Evolutionary conservation across 2,888 invertebrate species (phyloP).

Genomic region (Campoletis raptor): DNA sequence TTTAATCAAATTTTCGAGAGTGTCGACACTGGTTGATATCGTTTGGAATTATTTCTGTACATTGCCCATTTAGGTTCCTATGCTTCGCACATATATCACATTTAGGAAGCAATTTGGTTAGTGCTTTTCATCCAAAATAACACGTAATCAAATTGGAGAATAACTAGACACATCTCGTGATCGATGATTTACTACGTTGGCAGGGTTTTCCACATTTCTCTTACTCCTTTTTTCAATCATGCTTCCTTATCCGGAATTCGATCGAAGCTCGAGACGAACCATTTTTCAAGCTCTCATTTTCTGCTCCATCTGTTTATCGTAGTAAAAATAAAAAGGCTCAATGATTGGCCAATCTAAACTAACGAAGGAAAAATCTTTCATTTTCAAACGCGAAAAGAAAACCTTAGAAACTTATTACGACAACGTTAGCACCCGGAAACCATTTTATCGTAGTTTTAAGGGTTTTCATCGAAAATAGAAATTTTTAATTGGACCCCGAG

Average conservation of each 20-base stretch:
- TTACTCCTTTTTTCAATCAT: slow-evolving; percentile 57
- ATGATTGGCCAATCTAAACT: slow-evolving; percentile 13
- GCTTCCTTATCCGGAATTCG: slow-evolving; percentile 55
- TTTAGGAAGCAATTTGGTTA: slow-evolving; percentile 3
- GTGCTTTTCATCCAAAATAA: slow-evolving; percentile 40
- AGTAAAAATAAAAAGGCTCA: not conserved
- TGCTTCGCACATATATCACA: not conserved
- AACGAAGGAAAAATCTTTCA: slow-evolving; percentile 10
- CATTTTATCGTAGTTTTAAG: not conserved
- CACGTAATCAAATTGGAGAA: slow-evolving; percentile 31
- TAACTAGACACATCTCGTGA: slow-evolving; percentile 35
- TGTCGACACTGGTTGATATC: not conserved
- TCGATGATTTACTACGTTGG: slow-evolving; percentile 34
- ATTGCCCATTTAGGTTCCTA: not conserved
- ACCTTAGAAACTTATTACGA: not conserved
- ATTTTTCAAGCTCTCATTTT: slow-evolving; percentile 7
- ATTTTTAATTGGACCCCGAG: not conserved
- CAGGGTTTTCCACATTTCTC: slow-evolving; percentile 14
- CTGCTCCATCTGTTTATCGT: slow-evolving; percentile 13
- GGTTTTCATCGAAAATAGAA: not conserved
- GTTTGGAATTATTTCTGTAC: slow-evolving; percentile 2
- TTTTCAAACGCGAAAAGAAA: not conserved
- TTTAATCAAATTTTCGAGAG: not conserved
- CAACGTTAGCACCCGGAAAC: not conserved
- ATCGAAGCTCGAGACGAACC: slow-evolving; percentile 49